Conservation (phyloP, 2,113 vertebrate genomes). For the Sinosuthora webbiana region DNA sequence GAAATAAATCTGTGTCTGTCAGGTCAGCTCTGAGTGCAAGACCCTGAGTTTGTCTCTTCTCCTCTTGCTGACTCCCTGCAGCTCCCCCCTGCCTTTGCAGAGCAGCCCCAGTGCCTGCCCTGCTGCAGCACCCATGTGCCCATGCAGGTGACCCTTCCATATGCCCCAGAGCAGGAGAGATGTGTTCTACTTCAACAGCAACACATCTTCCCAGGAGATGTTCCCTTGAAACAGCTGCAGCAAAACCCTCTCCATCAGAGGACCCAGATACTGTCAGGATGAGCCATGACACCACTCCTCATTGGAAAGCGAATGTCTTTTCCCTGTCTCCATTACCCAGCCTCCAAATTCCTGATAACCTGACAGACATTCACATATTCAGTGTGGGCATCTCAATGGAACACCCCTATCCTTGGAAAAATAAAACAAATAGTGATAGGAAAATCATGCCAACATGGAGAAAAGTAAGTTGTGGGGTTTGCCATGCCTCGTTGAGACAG, state of each 20-base stretch:
- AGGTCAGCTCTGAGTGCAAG: background rate
- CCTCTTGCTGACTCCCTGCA: background rate
- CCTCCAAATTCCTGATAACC: background rate
- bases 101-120: background rate
- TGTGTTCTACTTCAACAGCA: background rate
- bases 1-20: background rate
- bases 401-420: background rate
- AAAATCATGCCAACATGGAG: background rate
- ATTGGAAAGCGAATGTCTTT: background rate
- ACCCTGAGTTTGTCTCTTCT: background rate
- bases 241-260: background rate
- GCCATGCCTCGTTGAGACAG: background rate
- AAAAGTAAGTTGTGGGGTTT: background rate
- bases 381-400: fast-evolving
- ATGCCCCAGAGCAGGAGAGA: background rate
- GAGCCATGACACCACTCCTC: background rate
- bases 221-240: background rate
- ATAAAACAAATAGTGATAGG: background rate
- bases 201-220: background rate
- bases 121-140: fast-evolving
- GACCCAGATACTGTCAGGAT: fast-evolving
- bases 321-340: background rate
- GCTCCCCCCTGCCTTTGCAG: background rate
- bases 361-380: background rate
- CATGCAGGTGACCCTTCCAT: fast-evolving